A percentile compares a stretch with the other conserved stretches of the same genome.
phyloP scores from a whole-genome alignment of 2,113 vertebrate species.

The Lophius piscatorius region DNA sequence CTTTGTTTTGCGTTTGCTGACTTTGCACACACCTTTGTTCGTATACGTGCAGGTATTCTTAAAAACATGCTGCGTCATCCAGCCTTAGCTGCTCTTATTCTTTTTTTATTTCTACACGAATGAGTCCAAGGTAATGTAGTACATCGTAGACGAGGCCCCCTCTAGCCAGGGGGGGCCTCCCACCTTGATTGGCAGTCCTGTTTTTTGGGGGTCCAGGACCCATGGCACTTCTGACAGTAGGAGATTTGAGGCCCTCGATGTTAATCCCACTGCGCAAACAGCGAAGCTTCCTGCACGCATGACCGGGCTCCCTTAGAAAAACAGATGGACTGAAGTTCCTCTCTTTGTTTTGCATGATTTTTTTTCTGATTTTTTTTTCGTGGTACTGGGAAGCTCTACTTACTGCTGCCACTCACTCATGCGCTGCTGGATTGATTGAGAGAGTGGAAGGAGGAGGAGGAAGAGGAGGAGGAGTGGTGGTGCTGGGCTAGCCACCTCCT shows the following conservation, averaged over 20 bases:
- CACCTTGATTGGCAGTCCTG: slow-evolving; percentile 53
- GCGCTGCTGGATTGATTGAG: slow-evolving; percentile 21
- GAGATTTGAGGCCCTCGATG: slow-evolving; percentile 62
- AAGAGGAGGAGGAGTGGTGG: too few species aligned
- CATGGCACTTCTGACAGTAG: slow-evolving; percentile 49
- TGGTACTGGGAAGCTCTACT: slow-evolving; percentile 15
- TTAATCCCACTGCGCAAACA: slow-evolving; percentile 67
- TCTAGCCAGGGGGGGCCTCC: neutral
- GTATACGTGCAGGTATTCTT: slow-evolving; percentile 1
- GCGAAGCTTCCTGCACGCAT: slow-evolving; percentile 58
- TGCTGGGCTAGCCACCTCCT: neutral
- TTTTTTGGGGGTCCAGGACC: slow-evolving; percentile 34
- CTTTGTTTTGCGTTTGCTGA: neutral
- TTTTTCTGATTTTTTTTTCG: slow-evolving; percentile 4
- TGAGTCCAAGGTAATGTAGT: slow-evolving; percentile 12
- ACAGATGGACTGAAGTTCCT: slow-evolving; percentile 77
- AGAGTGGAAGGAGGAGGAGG: slow-evolving; percentile 27
- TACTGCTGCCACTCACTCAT: slow-evolving; percentile 12
- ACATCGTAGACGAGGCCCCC: slow-evolving; percentile 15
- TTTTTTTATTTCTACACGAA: slow-evolving; percentile 5
- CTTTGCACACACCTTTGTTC: neutral
- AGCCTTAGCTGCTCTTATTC: slow-evolving; percentile 5
- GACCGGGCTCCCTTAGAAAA: slow-evolving; percentile 67
- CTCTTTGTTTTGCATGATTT: slow-evolving; percentile 65
- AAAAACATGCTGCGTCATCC: neutral